Percentiles rank a stretch among this genome's conserved stretches.
These are phyloP conservation scores for Megalurothrips usitatus DNA, from an alignment of 2,888 invertebrate genomes.

Conservation along the genomic window DNA sequence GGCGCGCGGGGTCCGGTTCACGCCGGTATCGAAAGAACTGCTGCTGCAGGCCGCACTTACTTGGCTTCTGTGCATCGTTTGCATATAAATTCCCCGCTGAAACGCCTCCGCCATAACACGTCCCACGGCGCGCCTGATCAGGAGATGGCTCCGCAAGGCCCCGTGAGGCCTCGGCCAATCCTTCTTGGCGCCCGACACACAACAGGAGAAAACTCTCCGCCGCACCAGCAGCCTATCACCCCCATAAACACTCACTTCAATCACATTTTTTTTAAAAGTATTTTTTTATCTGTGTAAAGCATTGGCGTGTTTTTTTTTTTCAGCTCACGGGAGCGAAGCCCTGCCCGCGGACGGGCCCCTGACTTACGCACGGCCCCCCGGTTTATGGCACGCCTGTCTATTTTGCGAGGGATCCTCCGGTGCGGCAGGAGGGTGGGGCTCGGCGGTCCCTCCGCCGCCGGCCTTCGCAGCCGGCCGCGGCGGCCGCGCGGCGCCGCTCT, in stretches of 20 bases:
- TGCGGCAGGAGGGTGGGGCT: not conserved
- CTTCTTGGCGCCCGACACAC: too few relatives aligned
- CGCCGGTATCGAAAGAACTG: not conserved
- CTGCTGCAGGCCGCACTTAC: not conserved
- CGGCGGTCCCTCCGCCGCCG: not conserved
- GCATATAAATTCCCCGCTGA: constrained; percentile 10
- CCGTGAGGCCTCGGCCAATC: too few relatives aligned
- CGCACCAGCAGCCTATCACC: too few relatives aligned
- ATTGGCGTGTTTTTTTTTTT: too few relatives aligned
- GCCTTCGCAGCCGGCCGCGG: not conserved
- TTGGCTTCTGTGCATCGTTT: constrained; percentile 5
- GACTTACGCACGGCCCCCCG: not conserved
- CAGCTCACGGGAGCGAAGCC: too few relatives aligned
- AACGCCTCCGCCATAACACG: not conserved
- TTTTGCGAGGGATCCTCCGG: not conserved
- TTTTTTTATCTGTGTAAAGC: too few relatives aligned
- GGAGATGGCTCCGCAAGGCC: not conserved
- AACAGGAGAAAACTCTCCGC: too few relatives aligned
- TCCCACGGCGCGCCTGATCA: not conserved
- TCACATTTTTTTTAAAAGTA: too few relatives aligned
- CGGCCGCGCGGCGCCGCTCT: not conserved
- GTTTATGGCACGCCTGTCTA: not conserved
- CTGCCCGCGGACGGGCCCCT: too few relatives aligned
- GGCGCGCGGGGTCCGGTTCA: too few relatives aligned
- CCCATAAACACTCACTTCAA: too few relatives aligned